Evolutionary conservation across 2,113 vertebrate species (phyloP).

Genomic region (Arvicanthis niloticus): DNA sequence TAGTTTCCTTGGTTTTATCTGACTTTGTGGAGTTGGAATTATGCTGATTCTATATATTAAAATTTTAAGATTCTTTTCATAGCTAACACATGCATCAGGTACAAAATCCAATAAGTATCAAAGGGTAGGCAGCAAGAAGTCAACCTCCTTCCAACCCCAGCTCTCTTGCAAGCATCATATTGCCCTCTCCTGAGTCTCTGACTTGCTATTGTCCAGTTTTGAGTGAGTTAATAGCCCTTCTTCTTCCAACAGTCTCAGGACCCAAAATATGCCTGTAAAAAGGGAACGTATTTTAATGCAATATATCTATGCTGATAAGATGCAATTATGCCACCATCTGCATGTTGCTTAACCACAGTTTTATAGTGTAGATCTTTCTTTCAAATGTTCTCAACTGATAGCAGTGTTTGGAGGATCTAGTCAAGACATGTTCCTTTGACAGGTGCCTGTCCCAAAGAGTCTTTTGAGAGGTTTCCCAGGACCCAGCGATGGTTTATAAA

Average conservation of each 20-base stretch:
- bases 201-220: not conserved
- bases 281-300: not conserved
- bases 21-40: not conserved
- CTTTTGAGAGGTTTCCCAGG: not conserved
- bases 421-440: not conserved
- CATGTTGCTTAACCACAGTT: not conserved
- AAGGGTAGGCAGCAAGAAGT: not conserved
- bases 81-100: not conserved
- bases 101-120: not conserved
- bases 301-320: constrained; percentile 28
- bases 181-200: not conserved
- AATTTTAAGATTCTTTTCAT: constrained; percentile 25
- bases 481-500: not conserved
- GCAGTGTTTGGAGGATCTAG: not conserved
- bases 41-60: not conserved
- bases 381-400: not conserved
- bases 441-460: not conserved
- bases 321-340: not conserved
- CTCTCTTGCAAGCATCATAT: not conserved
- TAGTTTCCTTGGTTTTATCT: not conserved
- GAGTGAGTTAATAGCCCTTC: constrained; percentile 1
- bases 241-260: constrained; percentile 26
- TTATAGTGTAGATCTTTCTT: not conserved
- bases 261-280: constrained; percentile 14
- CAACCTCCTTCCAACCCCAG: not conserved